Evolutionary conservation across 2,888 invertebrate genomes (phyloP).

Genomic region (Elgonia sp.): DNA sequence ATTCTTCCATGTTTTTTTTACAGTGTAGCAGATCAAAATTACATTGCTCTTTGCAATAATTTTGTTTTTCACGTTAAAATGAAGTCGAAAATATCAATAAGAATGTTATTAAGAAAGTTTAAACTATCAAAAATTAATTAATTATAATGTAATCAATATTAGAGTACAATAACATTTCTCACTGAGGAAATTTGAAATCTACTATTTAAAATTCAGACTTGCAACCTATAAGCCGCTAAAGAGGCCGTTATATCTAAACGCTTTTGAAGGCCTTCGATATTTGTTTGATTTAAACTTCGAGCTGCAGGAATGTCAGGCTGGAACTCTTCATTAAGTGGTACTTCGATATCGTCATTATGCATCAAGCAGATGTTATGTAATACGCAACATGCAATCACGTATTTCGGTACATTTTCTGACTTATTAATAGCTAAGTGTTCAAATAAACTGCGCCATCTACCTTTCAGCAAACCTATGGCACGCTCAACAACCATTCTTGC

Average conservation of each 20-base stretch:
- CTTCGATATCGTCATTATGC: not conserved
- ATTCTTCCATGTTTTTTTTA: too few relatives aligned
- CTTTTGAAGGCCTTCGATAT: too few relatives aligned
- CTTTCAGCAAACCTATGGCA: slow-evolving; percentile 48
- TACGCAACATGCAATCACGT: slow-evolving; percentile 25
- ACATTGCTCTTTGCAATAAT: not conserved
- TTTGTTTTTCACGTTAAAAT: not conserved
- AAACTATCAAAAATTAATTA: too few relatives aligned
- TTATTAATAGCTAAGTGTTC: slow-evolving; percentile 48
- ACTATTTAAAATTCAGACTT: too few relatives aligned
- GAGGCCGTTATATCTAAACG: too few relatives aligned
- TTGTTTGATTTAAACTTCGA: too few relatives aligned
- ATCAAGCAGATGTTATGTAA: slow-evolving; percentile 31
- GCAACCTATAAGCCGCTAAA: too few relatives aligned
- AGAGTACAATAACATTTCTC: too few relatives aligned
- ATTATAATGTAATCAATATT: too few relatives aligned
- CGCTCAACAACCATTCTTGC: slow-evolving; percentile 46
- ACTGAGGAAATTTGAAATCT: too few relatives aligned
- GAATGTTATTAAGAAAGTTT: too few relatives aligned
- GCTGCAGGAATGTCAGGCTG: too few relatives aligned
- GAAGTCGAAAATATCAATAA: not conserved
- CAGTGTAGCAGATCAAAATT: not conserved
- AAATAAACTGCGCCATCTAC: slow-evolving; percentile 16
- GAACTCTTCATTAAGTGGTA: not conserved
- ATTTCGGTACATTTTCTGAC: slow-evolving; percentile 37